Base-by-base conservation (phyloP, 2,888 invertebrate genomes). In the Cepaea hortensis region DNA sequence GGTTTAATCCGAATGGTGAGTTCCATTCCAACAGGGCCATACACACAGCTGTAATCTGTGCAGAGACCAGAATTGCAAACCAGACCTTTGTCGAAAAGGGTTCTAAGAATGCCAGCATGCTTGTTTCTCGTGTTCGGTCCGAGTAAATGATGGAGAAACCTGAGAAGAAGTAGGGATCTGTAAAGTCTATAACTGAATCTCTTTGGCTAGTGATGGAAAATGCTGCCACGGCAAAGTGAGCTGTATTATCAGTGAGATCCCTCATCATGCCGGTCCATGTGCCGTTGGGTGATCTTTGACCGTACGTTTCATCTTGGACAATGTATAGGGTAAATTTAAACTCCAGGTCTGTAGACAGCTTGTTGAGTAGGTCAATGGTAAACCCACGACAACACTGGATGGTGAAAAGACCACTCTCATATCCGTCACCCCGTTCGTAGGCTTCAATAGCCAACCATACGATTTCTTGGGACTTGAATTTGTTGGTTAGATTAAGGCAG, bases 21-120 rank as follows among this genome's bases (percentile, higher is more conserved):
- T 98, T 95, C 98, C 98, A 98, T 95, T 98, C 98, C 95, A 98
- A 98, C 90, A 98, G 96, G 13, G 98, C 98, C 18, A 98, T 98
- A 35, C 97, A 97, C 91, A 98, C 96, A 7, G 98, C 98, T 76
- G 97, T 98, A 88, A 97, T 96, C 94, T 98, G 97, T 88, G 98
- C 95, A 89, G 97, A 97, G 50, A 97, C 96, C 94, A 98, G 97
- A 92, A 98, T 98, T 85, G 97, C 97, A 90, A 97, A 96, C 98
- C 98, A 98, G 85, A 98, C 95, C 93, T 97, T 97, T 4, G 97
- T 96, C 88, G 97, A 97, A 95, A 98, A 98, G 3, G 98, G 98
- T 90, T 97, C 95, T 86, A 98, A 95, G 94, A 98, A 98, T 84
- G 98, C 98, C 96, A 93, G 97, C 96, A 77, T 97, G 88, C 92